A percentile compares a stretch with the other conserved stretches of the same genome.
Evolutionary conservation across 2,113 vertebrate genomes (phyloP).

Genomic region (Cyanoramphus novaezelandiae): DNA sequence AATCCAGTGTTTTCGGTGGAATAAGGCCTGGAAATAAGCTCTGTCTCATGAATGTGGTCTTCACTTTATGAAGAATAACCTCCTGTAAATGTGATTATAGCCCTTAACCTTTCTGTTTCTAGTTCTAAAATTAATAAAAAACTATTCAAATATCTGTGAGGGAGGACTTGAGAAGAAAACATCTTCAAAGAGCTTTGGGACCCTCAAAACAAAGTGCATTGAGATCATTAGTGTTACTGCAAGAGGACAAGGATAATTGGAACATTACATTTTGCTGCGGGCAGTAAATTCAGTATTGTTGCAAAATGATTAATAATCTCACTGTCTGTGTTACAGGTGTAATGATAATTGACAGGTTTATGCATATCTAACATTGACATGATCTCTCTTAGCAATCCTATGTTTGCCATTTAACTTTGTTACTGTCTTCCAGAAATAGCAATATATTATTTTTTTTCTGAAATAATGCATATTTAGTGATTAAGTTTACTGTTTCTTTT

Average conservation of each 20-base stretch:
- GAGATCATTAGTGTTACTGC: neutral
- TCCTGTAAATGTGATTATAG: neutral
- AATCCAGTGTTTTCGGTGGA: neutral
- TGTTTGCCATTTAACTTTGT: neutral
- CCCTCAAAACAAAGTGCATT: neutral
- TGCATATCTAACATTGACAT: neutral
- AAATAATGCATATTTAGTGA: neutral
- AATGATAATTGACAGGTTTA: neutral
- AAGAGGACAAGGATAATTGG: neutral
- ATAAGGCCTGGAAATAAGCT: neutral
- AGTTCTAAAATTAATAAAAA: neutral
- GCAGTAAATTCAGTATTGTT: neutral
- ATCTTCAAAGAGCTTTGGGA: neutral
- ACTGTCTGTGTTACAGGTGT: neutral
- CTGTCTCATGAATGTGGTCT: neutral
- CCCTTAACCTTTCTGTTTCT: neutral
- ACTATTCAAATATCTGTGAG: neutral
- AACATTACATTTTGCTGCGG: neutral
- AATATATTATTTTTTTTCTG: neutral
- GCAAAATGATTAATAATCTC: neutral
- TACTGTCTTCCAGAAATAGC: neutral
- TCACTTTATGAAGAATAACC: neutral
- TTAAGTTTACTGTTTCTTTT: neutral
- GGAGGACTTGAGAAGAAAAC: neutral
- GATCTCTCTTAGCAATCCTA: neutral